phyloP scores from a whole-genome alignment of 2,888 invertebrate genomes.

The Dicyrtoma fusca region DNA sequence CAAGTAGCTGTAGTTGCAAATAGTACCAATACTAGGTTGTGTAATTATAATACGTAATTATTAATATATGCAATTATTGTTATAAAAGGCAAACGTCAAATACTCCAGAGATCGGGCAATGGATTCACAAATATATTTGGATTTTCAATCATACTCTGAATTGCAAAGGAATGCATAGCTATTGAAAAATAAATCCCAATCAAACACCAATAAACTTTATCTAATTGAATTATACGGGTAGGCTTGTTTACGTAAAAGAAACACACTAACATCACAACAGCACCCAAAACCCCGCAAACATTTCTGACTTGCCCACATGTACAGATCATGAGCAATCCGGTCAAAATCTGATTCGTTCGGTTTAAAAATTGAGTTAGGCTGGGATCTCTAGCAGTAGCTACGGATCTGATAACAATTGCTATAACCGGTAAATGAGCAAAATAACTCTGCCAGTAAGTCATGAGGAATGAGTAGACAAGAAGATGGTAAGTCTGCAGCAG shows the following conservation, averaged over 20 bases:
- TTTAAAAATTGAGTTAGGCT: neutral
- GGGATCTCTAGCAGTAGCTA: neutral
- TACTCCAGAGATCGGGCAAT: too few species aligned
- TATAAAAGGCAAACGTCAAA: too few species aligned
- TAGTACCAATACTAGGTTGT: too few species aligned
- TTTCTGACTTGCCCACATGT: neutral
- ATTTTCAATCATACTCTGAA: neutral
- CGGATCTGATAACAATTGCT: neutral
- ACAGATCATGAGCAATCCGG: neutral
- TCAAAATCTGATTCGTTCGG: slow-evolving; percentile 4
- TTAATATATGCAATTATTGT: too few species aligned
- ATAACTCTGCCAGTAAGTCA: slow-evolving; percentile 3
- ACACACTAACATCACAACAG: neutral
- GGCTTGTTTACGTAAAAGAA: neutral
- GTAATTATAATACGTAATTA: too few species aligned
- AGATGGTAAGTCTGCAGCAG: neutral
- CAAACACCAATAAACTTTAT: slow-evolving; percentile 4
- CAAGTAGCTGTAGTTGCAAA: too few species aligned
- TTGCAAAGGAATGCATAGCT: slow-evolving; percentile 8
- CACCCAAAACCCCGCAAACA: slow-evolving; percentile 4
- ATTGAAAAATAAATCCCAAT: slow-evolving; percentile 7
- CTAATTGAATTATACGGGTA: neutral
- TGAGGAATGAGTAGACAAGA: neutral
- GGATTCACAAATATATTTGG: neutral
- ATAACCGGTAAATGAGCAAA: slow-evolving; percentile 6